phyloP scores from a whole-genome alignment of 2,113 vertebrate genomes.

The Pterocles gutturalis region DNA sequence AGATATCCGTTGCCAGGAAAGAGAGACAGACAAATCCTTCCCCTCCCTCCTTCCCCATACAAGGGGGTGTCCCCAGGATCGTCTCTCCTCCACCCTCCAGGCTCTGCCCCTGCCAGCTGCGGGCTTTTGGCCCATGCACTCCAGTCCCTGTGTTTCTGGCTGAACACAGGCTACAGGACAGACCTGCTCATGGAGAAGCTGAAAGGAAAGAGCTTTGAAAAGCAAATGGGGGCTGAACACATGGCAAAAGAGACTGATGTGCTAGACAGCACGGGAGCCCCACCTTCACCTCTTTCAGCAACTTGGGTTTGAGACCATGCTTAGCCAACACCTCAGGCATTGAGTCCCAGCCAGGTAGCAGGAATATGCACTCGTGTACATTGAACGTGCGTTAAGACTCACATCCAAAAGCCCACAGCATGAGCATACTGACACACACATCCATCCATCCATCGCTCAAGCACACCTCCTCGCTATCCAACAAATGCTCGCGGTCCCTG shows the following conservation, averaged over 20 bases:
- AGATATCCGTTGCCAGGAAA: neutral
- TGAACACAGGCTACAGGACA: neutral
- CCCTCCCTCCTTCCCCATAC: neutral
- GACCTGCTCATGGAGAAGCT: accelerated
- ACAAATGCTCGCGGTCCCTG: neutral
- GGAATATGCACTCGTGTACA: accelerated
- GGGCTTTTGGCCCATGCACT: accelerated
- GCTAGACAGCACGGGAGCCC: neutral
- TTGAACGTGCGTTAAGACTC: accelerated
- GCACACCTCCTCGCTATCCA: accelerated
- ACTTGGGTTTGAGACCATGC: no score
- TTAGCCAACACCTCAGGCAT: accelerated
- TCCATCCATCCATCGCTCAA: neutral
- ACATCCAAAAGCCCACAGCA: accelerated
- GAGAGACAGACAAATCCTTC: neutral
- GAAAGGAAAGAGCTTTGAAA: neutral
- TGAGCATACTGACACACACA: accelerated
- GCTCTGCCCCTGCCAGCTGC: neutral
- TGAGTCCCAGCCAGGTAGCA: accelerated
- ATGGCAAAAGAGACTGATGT: no score
- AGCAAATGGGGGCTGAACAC: neutral
- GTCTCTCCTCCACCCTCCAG: accelerated
- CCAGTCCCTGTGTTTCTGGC: neutral
- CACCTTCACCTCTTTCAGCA: neutral
- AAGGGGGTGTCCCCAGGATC: neutral